Evolutionary conservation across 2,888 invertebrate species (phyloP), one percentile per base, ranked within the genome.

Genomic region (Eugnorisma glareosa): DNA sequence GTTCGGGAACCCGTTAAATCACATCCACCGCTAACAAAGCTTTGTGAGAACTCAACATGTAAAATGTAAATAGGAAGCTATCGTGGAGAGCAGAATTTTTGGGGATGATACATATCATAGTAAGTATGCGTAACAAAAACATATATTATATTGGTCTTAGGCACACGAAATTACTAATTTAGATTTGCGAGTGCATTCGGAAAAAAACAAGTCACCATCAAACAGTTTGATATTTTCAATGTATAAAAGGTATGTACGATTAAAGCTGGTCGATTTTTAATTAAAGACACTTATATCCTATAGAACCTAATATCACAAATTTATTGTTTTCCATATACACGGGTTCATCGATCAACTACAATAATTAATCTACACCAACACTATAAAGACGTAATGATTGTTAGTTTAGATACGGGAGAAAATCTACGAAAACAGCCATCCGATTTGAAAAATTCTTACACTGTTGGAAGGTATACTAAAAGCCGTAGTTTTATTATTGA

Each of bases 1-100:
- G 81, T 82, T 84, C 51, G 69, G 70, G 69, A 83, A 83, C 71
- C 79, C 77, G 77, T 81, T 80, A 79, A 84, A 87, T 83, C 73
- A 71, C 35, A 78, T 74, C 64, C 70, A 82, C 75, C 57, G 59
- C 72, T 77, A 80, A 84, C 84, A 81, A 81, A 83, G 84, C 71
- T 82, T 81, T 80, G 77, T 31, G 68, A 67, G 67, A 80, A 68
- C 67, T 70, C 48, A 70, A 67, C 67, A 73, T 68, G 68, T 68
- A 51, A 75, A 72, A 79, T 76, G 67, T 67, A 31, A 77, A 76
- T 67, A 70, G 51, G 64, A 75, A 76, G 68, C 45, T 67, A 64
- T 40, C 63, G 73, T 61, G 67, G 51, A 70, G 66, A 45, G 59
- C 63, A 70, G 18, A 10, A 51, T 67, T 15, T 28, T 45, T 64